These are phyloP conservation scores for Misgurnus mizolepis DNA, from an alignment of 2,113 vertebrate species.

Conservation along the genomic window DNA sequence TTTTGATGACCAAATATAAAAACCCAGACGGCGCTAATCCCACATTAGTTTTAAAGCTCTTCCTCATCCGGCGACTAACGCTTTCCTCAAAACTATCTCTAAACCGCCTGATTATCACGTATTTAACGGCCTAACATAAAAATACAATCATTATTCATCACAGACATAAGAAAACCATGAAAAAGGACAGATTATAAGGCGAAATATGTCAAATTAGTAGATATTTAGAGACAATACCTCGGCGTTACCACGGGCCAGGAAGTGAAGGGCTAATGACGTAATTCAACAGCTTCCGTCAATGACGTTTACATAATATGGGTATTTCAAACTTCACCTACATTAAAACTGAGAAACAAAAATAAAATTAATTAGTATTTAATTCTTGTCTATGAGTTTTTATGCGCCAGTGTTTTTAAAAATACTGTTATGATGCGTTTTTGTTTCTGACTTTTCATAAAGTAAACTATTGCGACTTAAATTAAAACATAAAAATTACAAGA, in stretches of 20 bases:
- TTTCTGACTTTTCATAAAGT: no score
- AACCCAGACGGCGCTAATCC: background rate
- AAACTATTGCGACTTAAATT: no score
- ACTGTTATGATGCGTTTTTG: no score
- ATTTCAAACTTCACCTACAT: background rate
- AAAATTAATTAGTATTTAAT: no score
- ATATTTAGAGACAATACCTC: constrained; percentile 48
- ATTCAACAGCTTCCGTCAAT: constrained; percentile 13
- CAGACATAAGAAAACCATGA: no score
- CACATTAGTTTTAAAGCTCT: background rate
- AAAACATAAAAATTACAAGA: no score
- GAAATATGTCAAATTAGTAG: background rate
- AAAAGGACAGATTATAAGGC: background rate
- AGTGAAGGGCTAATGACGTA: constrained; percentile 4
- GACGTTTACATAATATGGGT: constrained; percentile 13
- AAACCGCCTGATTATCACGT: background rate
- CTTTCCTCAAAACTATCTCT: background rate
- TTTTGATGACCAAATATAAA: background rate
- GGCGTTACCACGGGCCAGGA: constrained; percentile 28
- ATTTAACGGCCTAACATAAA: background rate
- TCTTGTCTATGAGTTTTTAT: no score
- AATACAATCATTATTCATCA: background rate
- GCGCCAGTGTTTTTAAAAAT: no score
- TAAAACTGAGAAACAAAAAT: background rate
- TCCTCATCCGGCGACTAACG: background rate